phyloP scores from a whole-genome alignment of 2,113 vertebrate species.

The Puffinus mauretanicus region DNA sequence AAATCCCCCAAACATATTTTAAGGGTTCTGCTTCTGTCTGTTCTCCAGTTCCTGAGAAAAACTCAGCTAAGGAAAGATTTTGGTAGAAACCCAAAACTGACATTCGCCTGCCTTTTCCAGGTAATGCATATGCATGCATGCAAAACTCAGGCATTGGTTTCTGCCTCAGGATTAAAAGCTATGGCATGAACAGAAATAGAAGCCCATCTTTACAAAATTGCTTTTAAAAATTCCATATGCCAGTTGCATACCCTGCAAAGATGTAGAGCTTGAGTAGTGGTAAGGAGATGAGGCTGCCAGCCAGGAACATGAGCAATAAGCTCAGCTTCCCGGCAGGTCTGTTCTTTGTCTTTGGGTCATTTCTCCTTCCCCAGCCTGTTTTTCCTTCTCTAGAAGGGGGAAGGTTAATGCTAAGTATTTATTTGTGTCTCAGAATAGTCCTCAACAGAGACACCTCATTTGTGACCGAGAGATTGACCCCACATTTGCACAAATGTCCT shows the following conservation, averaged over 20 bases:
- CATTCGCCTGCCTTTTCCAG: slow-evolving; percentile 68
- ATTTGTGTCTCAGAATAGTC: not conserved
- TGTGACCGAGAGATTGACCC: not conserved
- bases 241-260: slow-evolving; percentile 58
- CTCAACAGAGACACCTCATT: not conserved
- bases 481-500: not conserved
- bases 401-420: not conserved
- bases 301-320: slow-evolving; percentile 40
- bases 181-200: slow-evolving; percentile 68
- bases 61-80: slow-evolving; percentile 62
- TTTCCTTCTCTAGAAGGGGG: not conserved
- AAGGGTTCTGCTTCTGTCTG: slow-evolving; percentile 55
- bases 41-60: slow-evolving; percentile 58
- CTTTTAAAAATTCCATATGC: slow-evolving; percentile 64
- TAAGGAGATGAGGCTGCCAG: slow-evolving; percentile 35
- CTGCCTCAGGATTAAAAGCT: slow-evolving; percentile 65
- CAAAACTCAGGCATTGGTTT: slow-evolving; percentile 64
- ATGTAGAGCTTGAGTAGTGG: slow-evolving; percentile 35
- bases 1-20: slow-evolving; percentile 50
- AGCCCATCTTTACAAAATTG: slow-evolving; percentile 64
- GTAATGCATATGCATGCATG: slow-evolving; percentile 68
- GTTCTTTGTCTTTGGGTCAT: slow-evolving; percentile 48
- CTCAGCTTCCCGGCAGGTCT: not conserved
- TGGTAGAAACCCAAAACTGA: slow-evolving; percentile 67
- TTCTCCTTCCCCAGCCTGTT: not conserved